Base-by-base conservation (phyloP, 2,797 vertebrate genomes). In the Pteronotus mesoamericanus region DNA sequence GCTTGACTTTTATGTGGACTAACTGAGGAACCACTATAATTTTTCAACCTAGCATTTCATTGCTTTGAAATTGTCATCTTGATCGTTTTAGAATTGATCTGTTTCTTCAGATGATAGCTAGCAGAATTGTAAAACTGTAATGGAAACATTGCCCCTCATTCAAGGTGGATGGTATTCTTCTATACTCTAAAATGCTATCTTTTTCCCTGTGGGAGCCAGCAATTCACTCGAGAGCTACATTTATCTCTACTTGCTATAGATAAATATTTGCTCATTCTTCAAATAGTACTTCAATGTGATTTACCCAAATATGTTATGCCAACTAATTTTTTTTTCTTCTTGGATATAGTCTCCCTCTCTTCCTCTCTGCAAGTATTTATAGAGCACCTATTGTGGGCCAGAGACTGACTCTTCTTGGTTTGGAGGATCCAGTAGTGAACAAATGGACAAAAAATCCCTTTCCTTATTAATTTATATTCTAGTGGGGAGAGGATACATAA, bases 31-130 rank as follows among this genome's bases (percentile, higher is more conserved):
- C 2, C 32, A 82, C 91, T 94, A 10, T 80, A 85, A 91, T 96
- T 95, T 96, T 85, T 83, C 55, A 95, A 39, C 39, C 78, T 72
- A 85, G 21, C 51, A 90, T 66, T 94, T 92, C 82, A 96, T 94
- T 85, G 26, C 75, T 53, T 86, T 84, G 75, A 83, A 94, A 91
- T 87, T 89, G 71, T 79, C 85, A 94, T 37, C 59, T 95, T 85
- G 71, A 85, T 26, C 19, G 37, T 74, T 82, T 15, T 80, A n/a
- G 46, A 39, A 82, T 24, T 75, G 64, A n/a, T 66, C 51, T 78
- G 1, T 66, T 48, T 32, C 55, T 93, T 84, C 34, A 72, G 46
- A 37, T 88, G 39, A 80, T 15, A 72, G 61, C 57, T 89, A 57
- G 29, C 21, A 72, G 51, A 75, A 80, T 16, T 46, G 0, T 7